Base-by-base conservation (phyloP, 2,797 vertebrate species). In the Gephyroberyx darwinii region DNA sequence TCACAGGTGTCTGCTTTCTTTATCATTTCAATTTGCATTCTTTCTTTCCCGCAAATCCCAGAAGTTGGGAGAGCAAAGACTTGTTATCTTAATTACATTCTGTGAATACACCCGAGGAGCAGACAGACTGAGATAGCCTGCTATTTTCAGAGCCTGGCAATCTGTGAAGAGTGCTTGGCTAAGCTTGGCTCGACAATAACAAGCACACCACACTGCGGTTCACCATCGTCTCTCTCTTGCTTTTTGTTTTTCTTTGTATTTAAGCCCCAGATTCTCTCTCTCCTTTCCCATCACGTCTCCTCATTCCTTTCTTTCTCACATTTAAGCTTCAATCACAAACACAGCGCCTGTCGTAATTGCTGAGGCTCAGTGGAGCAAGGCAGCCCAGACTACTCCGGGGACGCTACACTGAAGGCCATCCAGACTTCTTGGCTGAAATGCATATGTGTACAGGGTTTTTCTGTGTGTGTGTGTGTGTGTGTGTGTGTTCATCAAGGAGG, bases 1-100 rank as follows among this genome's bases (percentile, higher is more conserved):
- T 52, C 69, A 59, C 76, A 85, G 80, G 84, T 80, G 71, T n/a
- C 69, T 7, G 53, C 66, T 20, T 35, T 54, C 56, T 41, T 67
- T 72, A 66, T 72, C 76, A 78, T 88, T 84, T 83, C 35, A 82
- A 62, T 64, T 78, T 59, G 64, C 57, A 74, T 55, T 79, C 71
- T 54, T 51, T 75, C 78, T 84, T 87, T 81, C 55, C 80, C n/a
- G 80, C 76, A 70, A 85, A 82, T 81, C 80, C 67, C 79, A 51
- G 80, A 13, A 75, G 74, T 69, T 71, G 81, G 81, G 74, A 81
- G 80, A 74, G 84, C 83, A 75, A 75, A 83, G 71, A 86, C 84
- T 85, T 81, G 88, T 90, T 89, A 91, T 90, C 90, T 90, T 90
- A 90, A 90, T 89, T 86, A 87, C 88, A 87, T 88, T 89, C 78